phyloP scores from a whole-genome alignment of 1,140 invertebrate species.

The Propsilocerus akamusi region DNA sequence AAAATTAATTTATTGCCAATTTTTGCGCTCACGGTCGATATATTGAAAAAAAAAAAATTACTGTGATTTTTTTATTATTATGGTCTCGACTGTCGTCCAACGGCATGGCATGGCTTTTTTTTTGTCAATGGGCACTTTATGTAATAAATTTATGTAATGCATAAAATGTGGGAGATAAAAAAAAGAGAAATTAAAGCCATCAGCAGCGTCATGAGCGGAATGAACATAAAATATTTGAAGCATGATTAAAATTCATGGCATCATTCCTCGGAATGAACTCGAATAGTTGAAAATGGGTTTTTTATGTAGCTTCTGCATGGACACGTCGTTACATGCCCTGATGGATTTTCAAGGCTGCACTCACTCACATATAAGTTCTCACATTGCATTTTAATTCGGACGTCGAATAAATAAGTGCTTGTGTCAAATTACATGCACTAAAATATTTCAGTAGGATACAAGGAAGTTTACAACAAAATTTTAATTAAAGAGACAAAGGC shows the following conservation, averaged over 20 bases:
- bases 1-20: slow-evolving; percentile 4
- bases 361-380: no score
- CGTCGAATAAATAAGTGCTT: no score
- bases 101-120: neutral
- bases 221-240: neutral
- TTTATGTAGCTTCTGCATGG: slow-evolving; percentile 3
- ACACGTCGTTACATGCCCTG: slow-evolving; percentile 3
- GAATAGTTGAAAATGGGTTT: neutral
- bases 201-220: neutral
- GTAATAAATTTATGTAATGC: neutral
- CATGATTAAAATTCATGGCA: slow-evolving; percentile 3
- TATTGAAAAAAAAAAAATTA: neutral
- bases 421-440: no score
- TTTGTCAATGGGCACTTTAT: neutral
- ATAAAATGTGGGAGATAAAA: neutral
- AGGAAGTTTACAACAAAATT: no score
- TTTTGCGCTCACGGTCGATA: neutral
- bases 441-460: no score
- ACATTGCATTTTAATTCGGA: no score
- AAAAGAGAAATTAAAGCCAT: neutral
- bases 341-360: slow-evolving; percentile 3
- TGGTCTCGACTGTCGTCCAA: neutral
- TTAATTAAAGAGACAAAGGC: no score
- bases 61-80: slow-evolving; percentile 4
- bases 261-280: neutral